Evolutionary conservation across 30 jellyfish, hydroid and myxozoan species (phyloP).

Genomic region (Aurelia aurita complex sp. Pacific): DNA sequence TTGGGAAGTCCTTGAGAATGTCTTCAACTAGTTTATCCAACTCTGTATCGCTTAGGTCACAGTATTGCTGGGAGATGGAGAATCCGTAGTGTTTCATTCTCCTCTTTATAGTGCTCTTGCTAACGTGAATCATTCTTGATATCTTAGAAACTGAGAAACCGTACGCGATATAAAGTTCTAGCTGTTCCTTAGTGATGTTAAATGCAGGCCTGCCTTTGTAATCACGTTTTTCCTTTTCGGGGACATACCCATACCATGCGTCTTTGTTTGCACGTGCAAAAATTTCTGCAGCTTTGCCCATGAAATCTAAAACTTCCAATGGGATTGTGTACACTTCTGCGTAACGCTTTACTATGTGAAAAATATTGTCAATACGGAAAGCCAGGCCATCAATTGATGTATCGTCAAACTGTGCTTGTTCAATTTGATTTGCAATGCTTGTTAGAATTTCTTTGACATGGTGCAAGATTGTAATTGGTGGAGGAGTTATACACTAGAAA

Average conservation of each 20-base stretch:
- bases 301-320: neutral
- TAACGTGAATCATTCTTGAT: too few species aligned
- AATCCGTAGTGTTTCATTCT: too few species aligned
- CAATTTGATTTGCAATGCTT: constrained; percentile 1
- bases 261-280: neutral
- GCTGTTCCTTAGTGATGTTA: neutral
- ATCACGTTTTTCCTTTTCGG: neutral
- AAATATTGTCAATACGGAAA: neutral
- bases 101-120: too few species aligned
- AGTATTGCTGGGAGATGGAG: too few species aligned
- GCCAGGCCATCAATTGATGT: neutral
- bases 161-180: neutral
- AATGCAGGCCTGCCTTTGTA: constrained; percentile 2
- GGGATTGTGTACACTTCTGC: neutral
- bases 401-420: neutral
- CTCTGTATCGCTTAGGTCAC: too few species aligned
- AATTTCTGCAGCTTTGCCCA: neutral
- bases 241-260: neutral
- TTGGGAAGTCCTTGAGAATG: too few species aligned
- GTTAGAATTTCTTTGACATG: neutral
- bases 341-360: neutral
- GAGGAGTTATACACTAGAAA: neutral
- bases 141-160: neutral
- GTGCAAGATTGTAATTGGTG: neutral
- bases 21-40: too few species aligned